Conservation (phyloP, 37 sponge, comb jelly and placozoan species). For the Sycon ciliatum region DNA sequence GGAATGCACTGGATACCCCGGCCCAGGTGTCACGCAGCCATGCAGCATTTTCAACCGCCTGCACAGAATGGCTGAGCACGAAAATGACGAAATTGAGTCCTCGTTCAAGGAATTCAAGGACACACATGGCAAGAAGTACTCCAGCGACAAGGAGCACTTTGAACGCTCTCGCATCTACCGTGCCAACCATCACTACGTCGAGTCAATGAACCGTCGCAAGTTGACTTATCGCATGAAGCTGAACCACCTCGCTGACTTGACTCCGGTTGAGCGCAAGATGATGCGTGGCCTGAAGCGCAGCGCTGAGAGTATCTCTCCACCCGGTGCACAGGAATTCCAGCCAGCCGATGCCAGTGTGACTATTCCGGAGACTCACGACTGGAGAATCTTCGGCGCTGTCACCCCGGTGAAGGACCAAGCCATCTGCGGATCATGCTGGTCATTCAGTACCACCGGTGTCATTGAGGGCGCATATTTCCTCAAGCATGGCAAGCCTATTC, state of each 20-base stretch:
- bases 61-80: no score
- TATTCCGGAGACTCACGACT: conserved; percentile 12
- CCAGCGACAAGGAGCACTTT: conserved; percentile 23
- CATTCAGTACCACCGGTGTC: conserved; percentile 86
- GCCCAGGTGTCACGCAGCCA: no score
- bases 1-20: no score
- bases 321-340: no score
- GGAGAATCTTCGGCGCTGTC: conserved; percentile 63
- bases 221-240: conserved; percentile 54
- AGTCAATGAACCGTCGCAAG: conserved; percentile 62
- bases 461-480: conserved; percentile 82
- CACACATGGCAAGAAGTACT: conserved; percentile 44
- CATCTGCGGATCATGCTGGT: conserved; percentile 97
- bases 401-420: conserved; percentile 96
- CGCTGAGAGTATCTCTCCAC: no score
- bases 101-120: conserved; percentile 55
- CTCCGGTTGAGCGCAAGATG: conserved; percentile 41
- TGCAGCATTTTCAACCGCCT: no score
- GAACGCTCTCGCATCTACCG: conserved; percentile 45
- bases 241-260: conserved; percentile 76
- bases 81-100: conserved; percentile 23
- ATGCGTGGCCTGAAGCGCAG: no score
- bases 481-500: conserved; percentile 34
- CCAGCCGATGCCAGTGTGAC: no score
- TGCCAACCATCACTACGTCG: no score